Evolutionary conservation across 2,113 vertebrate species (phyloP).

Genomic region (Probosciger aterrimus): DNA sequence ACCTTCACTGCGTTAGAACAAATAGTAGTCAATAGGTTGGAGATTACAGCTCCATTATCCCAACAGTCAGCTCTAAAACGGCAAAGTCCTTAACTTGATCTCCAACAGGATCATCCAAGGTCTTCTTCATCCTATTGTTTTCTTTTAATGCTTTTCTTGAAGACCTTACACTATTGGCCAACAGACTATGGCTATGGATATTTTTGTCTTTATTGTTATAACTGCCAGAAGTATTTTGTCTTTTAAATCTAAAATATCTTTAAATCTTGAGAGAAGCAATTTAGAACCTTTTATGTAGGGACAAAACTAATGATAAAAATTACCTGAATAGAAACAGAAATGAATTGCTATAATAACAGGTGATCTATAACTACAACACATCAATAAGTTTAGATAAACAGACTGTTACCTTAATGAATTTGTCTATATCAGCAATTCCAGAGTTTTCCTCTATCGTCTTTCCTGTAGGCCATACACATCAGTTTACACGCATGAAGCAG

Average conservation of each 20-base stretch:
- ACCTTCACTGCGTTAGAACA: neutral
- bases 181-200: neutral
- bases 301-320: conserved; percentile 3
- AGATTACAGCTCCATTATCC: neutral
- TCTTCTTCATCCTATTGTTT: neutral
- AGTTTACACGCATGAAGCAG: conserved; percentile 9
- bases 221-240: neutral
- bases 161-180: neutral
- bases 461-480: neutral
- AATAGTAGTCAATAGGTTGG: neutral
- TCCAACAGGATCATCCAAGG: neutral
- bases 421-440: neutral
- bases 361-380: conserved; percentile 19
- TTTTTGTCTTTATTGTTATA: neutral
- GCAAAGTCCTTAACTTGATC: neutral
- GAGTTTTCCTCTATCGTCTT: neutral
- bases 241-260: conserved; percentile 6
- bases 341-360: neutral
- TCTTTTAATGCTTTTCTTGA: neutral
- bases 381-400: conserved; percentile 25
- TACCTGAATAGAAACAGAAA: conserved; percentile 15
- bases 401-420: conserved; percentile 29
- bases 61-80: neutral
- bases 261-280: neutral
- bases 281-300: neutral